These are phyloP conservation scores for Daboia siamensis DNA, from an alignment of 2,113 vertebrate genomes.

Conservation along the genomic window DNA sequence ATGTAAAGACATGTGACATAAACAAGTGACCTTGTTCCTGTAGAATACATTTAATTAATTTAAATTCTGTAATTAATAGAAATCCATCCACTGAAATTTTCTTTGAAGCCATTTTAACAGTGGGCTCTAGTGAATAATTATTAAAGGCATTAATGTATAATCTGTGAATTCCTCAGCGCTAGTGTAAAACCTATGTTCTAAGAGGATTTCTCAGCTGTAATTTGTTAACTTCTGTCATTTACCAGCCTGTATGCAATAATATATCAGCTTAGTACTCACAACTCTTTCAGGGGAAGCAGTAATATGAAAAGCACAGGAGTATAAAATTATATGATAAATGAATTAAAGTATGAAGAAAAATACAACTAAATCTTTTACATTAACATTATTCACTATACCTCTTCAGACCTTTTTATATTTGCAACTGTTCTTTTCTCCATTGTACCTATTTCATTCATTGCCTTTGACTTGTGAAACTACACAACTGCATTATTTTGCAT, in stretches of 20 bases:
- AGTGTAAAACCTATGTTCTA: constrained; percentile 58
- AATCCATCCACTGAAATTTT: constrained; percentile 48
- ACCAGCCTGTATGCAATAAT: constrained; percentile 53
- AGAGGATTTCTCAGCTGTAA: constrained; percentile 64
- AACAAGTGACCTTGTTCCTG: constrained; percentile 35
- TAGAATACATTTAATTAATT: constrained; percentile 46
- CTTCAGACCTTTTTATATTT: background rate
- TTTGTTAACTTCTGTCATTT: constrained; percentile 58
- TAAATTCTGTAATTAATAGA: constrained; percentile 47
- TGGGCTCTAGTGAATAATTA: constrained; percentile 50
- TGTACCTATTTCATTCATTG: background rate
- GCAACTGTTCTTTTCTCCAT: background rate
- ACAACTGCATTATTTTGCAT: too few relatives aligned
- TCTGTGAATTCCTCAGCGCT: constrained; percentile 62
- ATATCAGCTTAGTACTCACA: constrained; percentile 31
- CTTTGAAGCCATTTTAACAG: constrained; percentile 40
- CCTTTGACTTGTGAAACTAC: background rate
- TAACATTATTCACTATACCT: background rate
- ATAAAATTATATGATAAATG: background rate
- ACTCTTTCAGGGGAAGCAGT: background rate
- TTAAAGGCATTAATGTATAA: constrained; percentile 49
- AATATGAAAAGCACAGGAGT: background rate
- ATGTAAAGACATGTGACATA: background rate
- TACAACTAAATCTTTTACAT: background rate
- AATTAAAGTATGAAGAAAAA: background rate